These are phyloP conservation scores for Tetrax tetrax DNA, from an alignment of 2,113 vertebrate genomes.

Conservation along the genomic window DNA sequence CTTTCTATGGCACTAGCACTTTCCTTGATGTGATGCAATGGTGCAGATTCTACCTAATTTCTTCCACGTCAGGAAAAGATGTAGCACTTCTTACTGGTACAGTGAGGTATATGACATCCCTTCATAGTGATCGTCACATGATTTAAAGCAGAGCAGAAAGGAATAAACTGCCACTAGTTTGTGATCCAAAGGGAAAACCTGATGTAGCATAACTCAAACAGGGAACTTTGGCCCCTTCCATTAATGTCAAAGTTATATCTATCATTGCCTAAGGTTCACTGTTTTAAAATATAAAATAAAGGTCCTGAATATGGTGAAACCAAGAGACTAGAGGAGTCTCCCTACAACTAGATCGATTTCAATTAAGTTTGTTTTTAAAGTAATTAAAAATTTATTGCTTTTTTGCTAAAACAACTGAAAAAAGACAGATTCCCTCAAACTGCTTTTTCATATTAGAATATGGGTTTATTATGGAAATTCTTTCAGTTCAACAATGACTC, in stretches of 20 bases:
- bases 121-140: fast-evolving
- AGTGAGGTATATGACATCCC: not conserved
- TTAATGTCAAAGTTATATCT: not conserved
- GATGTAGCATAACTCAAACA: not conserved
- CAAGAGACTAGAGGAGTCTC: not conserved
- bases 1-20: fast-evolving
- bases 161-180: not conserved
- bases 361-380: not conserved
- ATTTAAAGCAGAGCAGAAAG: not conserved
- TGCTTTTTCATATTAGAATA: not conserved
- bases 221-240: not conserved
- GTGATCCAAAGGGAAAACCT: not conserved
- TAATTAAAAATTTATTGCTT: not conserved
- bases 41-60: not conserved
- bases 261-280: not conserved
- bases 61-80: not conserved
- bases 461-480: not conserved
- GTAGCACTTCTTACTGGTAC: not conserved
- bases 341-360: not conserved
- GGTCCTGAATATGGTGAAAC: not conserved
- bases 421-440: not conserved
- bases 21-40: not conserved
- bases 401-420: not conserved
- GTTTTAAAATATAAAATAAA: not conserved
- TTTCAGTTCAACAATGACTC: not conserved